Base-by-base conservation (phyloP, 2,113 vertebrate genomes). In the Varanus salvator region DNA sequence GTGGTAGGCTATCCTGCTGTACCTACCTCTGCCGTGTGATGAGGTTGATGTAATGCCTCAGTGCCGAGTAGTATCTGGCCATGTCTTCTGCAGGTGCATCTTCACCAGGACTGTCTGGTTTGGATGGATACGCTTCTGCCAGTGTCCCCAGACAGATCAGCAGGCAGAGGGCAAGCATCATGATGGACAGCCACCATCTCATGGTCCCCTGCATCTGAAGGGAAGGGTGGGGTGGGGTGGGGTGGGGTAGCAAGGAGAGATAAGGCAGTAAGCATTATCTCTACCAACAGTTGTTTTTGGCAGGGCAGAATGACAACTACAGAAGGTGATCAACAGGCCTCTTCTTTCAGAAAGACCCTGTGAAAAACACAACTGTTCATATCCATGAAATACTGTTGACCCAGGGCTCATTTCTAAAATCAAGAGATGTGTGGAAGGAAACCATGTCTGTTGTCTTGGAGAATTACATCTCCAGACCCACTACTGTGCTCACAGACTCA, bases 11-110 rank as follows among this genome's bases (percentile, higher is more conserved):
- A 3, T 29, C 74, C 3, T 50, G 83, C 17, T 1, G 17, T 84
- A 94, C 97, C 92, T 97, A 99, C 99, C 99, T 99, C 97, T 99
- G 99, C 96, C 99, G 97, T 92, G 99, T 99, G 97, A 99, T 99
- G 92, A 99, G 99, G 95, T 99, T 99, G 97, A 99, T 99, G 97
- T 99, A 99, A 96, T 99, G 99, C 96, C 99, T 98, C 96, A 99
- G 96, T 78, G 98, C 99, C 21, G 98, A 98, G 97, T 99, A 99
- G 96, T 99, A 99, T 97, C 98, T 99, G 97, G 98, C 99, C 97
- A 99, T 97, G 69, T 99, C 98, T 93, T 99, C 99, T 66, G 98
- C 98, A 0, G 99, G 98, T 0, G 99, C 99, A 57, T 99, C 98
- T 89, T 99, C 98, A 4, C 98, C 98, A 0, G 99, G 99, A 94